Evolutionary conservation across 2,797 vertebrate genomes (phyloP).

Genomic region (Dendrocincla fuliginosa): DNA sequence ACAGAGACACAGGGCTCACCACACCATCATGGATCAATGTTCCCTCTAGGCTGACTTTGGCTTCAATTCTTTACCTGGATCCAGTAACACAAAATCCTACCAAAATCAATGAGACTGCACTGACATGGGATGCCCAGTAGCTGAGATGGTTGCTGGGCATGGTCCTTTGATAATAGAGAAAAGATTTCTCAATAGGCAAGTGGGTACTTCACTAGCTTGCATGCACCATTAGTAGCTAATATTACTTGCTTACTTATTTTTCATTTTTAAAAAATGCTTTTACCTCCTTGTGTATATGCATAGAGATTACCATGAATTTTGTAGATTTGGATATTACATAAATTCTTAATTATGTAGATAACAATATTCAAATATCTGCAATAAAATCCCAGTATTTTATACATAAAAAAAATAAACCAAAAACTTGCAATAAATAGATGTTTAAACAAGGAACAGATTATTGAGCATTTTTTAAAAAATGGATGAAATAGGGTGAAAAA

Average conservation of each 20-base stretch:
- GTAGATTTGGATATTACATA: not conserved
- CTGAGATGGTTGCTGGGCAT: not conserved
- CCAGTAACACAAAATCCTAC: not conserved
- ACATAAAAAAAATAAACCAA: not conserved
- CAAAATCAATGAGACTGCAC: not conserved
- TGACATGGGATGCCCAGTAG: not conserved
- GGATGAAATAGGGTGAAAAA: not conserved
- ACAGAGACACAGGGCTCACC: not conserved
- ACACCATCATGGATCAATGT: not conserved
- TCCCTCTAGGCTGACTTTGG: not conserved
- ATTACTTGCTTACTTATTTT: not conserved
- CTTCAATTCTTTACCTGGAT: not conserved
- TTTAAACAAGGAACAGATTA: not conserved
- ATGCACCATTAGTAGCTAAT: not conserved
- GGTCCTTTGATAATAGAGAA: not conserved
- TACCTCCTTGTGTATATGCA: not conserved
- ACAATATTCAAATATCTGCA: not conserved
- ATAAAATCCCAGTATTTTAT: not conserved
- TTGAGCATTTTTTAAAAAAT: not conserved
- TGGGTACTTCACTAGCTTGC: not conserved
- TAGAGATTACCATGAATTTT: not conserved
- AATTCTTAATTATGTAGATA: not conserved
- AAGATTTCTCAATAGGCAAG: not conserved
- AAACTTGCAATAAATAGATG: not conserved
- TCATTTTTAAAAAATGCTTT: not conserved